Conservation (phyloP, 2,797 vertebrate genomes). For the Cyclura pinguis region DNA sequence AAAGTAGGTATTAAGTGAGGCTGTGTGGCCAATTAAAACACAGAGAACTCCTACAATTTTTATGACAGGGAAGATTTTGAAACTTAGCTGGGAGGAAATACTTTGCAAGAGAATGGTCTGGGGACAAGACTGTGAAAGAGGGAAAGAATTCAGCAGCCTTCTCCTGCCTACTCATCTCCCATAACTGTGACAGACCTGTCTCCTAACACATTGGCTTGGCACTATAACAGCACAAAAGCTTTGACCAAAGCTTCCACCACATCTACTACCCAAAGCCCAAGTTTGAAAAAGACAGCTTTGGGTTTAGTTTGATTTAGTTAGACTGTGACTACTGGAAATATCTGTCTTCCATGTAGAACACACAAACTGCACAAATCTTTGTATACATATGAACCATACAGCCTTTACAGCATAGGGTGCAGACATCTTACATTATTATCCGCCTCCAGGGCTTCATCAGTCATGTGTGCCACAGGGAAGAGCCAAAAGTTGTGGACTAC, state of each 20-base stretch:
- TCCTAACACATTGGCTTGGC: not conserved
- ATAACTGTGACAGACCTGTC: not conserved
- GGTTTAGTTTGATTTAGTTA: not conserved
- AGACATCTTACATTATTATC: conserved; percentile 16
- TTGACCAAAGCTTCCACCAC: not conserved
- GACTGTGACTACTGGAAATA: not conserved
- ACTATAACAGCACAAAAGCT: not conserved
- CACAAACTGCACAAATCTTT: not conserved
- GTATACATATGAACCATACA: not conserved
- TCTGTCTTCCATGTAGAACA: not conserved
- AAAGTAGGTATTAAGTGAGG: not conserved
- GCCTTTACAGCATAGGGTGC: not conserved
- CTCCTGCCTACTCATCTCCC: too few species aligned
- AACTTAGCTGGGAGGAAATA: not conserved
- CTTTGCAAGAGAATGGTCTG: not conserved
- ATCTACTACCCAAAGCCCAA: not conserved
- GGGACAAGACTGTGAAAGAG: too few species aligned
- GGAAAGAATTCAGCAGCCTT: not conserved
- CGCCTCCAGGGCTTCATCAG: conserved; percentile 20
- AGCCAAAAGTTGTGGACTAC: not conserved
- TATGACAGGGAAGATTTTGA: not conserved
- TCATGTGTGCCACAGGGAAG: not conserved
- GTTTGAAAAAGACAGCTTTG: not conserved
- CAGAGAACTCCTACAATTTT: not conserved
- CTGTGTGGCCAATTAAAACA: not conserved